Evolutionary conservation across 2,797 vertebrate genomes (phyloP).

Genomic region (Anguilla obscura): DNA sequence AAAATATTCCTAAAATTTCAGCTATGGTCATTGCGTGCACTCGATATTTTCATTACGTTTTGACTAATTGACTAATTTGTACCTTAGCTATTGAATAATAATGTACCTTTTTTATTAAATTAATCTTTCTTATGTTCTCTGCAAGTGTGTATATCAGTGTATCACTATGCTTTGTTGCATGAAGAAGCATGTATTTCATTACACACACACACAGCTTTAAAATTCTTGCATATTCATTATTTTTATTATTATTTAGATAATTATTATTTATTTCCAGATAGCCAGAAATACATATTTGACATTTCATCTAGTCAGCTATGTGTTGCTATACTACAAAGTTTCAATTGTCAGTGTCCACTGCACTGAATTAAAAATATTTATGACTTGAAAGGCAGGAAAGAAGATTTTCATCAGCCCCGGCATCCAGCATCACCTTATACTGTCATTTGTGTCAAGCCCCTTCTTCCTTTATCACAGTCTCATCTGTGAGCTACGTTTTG

Average conservation of each 20-base stretch:
- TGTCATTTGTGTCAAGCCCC: neutral
- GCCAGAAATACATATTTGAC: neutral
- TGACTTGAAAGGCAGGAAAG: neutral
- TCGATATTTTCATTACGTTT: neutral
- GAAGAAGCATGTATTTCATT: neutral
- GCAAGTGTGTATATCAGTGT: neutral
- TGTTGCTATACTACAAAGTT: neutral
- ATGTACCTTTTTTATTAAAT: too few species aligned
- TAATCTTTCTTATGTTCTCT: neutral
- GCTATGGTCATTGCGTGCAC: neutral
- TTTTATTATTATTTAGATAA: neutral
- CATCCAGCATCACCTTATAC: neutral
- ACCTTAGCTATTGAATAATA: neutral
- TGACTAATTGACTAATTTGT: neutral
- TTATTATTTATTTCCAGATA: neutral
- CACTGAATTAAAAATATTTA: neutral
- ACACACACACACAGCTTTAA: neutral
- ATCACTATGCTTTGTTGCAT: neutral
- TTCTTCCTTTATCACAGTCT: neutral
- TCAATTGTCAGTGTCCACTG: neutral
- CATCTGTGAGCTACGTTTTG: neutral
- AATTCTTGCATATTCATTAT: neutral
- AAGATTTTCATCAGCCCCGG: neutral
- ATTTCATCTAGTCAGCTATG: neutral
- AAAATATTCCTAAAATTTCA: neutral